Conservation (phyloP, 2,113 vertebrate genomes). For the Sus scrofa region T2T-Sscrofa CM000826.6:78840001-78840500, state of each 20-base stretch:
- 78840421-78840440: not conserved
- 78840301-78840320: not conserved
- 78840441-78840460: too few species aligned
- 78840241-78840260: not conserved
- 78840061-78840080: not conserved
- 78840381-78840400: not conserved
- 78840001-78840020: not conserved
- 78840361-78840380: not conserved
- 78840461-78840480: too few species aligned
- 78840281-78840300: not conserved
- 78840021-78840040: not conserved
- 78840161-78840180: not conserved
- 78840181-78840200: not conserved
- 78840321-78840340: constrained; percentile 36
- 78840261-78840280: constrained; percentile 12
- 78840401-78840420: constrained; percentile 13
- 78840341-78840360: not conserved
- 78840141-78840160: not conserved
- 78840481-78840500: too few species aligned
- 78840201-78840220: not conserved
- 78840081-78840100: not conserved
- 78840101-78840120: not conserved
- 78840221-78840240: constrained; percentile 7
- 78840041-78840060: not conserved
- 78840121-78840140: not conserved